Evolutionary conservation across 2,113 vertebrate species (phyloP), one percentile per base, ranked within the genome.

Genomic region (Oryzias javanicus): DNA sequence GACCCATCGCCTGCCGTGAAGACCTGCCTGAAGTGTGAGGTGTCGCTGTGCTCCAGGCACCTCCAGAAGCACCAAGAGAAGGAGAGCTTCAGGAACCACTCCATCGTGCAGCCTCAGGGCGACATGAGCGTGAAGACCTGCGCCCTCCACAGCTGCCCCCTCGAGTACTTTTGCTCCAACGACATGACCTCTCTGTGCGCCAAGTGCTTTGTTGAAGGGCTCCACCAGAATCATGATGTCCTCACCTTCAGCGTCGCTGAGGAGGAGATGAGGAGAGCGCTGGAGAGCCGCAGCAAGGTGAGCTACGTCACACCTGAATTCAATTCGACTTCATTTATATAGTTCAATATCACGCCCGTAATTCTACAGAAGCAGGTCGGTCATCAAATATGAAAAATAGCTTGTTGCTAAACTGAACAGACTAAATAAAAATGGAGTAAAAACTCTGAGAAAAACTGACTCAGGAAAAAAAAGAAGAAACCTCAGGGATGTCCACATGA

Each of bases 11-110:
- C 47, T 0, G 93, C 91, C 0, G 75, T 82, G 66, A 92, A 89
- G 72, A 89, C 65, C 17, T 94, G 92, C 70, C 80, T 93, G 59
- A 62, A 24, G 12, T 93, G 93, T 1, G 70, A 93, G 1, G 86
- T 56, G 0, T 88, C 91, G 0, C 46, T 94, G 74, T 94, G 93
- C 67, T 62, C 72, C 48, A 74, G 87, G 7, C 93, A 94, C 25
- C 72, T 94, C 4, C 76, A 72, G 20, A 85, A 49, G 3, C 92
- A 92, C 73, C 67, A 75, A 0, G 80, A 87, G 49, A 87, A 65
- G 72, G 81, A 82, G 29, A 49, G 60, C 0, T 73, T 89, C 65
- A 87, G 47, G 59, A 3, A n/a, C 0, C 92, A 93, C 10, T 0
- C 70, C 0, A 0, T 93, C 63, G 80, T 90, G 49, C 86, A 89